Base-by-base conservation (phyloP, 2,888 invertebrate genomes). In the Arrhopalites spinosus region DNA sequence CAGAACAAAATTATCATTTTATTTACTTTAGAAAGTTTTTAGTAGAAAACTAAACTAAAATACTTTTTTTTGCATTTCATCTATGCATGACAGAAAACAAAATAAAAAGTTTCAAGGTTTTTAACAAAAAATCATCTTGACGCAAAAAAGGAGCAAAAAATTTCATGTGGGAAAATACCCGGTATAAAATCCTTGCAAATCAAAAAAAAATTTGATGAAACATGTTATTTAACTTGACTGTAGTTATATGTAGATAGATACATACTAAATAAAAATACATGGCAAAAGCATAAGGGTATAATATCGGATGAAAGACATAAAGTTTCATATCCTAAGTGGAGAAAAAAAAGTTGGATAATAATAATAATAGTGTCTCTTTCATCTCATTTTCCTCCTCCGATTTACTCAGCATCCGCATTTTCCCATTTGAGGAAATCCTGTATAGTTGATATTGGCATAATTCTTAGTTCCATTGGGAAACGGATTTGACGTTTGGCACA, bases 381-480 rank as follows among this genome's bases (percentile, higher is more conserved):
- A 80, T 80, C 79, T 81, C 78, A 78, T 79, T 81, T 81, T 78
- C 78, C 79, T 78, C 78, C 79, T 80, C 72, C 78, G 76, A 61
- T 69, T 69, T 36, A n/a, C 29, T 23, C 69, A 69, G 36, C 69
- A 30, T 78, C 79, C 78, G 78, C 79, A 78, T 79, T 77, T 77
- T 80, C 79, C 78, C 79, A 78, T 78, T 81, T 74, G 78, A 79
- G 81, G 81, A 81, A 80, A 81, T 81, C 79, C 79, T 79, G 80
- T 79, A 78, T 80, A 67, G 81, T 80, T 79, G 78, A 79, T 81
- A 81, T 80, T 80, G 81, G 81, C 81, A 80, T 81, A 81, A 81
- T 81, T 81, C 79, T 78, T 81, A 76, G 76, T 77, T 68, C 73
- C 76, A 74, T 66, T 74, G 71, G 76, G 73, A 73, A 78, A 70